Evolutionary conservation across 53 echinoderm and acorn worm species (phyloP).

Genomic region (Holothuria leucospilota): DNA sequence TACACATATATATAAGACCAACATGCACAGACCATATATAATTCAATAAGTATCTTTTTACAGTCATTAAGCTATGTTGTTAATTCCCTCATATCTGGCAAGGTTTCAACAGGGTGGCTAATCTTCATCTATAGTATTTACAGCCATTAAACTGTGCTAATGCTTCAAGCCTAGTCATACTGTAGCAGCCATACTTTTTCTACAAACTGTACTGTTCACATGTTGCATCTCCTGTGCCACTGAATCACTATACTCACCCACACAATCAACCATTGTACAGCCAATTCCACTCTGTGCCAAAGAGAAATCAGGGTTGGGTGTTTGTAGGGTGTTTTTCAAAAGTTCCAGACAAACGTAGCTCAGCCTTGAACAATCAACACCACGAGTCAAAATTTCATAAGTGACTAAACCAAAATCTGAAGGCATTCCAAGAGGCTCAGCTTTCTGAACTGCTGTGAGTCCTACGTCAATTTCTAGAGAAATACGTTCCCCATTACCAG

Average conservation of each 20-base stretch:
- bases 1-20: too few relatives aligned
- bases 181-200: too few relatives aligned
- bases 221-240: too few relatives aligned
- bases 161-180: too few relatives aligned
- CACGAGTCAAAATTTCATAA: background rate
- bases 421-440: background rate
- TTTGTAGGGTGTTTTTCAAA: constrained; percentile 4
- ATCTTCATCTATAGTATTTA: too few relatives aligned
- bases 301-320: constrained; percentile 7
- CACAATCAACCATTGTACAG: background rate
- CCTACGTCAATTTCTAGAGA: background rate
- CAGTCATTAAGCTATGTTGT: too few relatives aligned
- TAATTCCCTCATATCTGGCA: too few relatives aligned
- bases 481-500: constrained; percentile 50
- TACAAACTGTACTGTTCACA: too few relatives aligned
- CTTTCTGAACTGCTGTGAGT: background rate
- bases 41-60: too few relatives aligned
- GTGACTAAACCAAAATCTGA: background rate
- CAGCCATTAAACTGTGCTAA: too few relatives aligned
- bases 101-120: too few relatives aligned
- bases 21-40: too few relatives aligned
- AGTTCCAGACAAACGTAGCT: constrained; percentile 15
- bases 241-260: background rate
- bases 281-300: background rate
- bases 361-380: constrained; percentile 4